A percentile compares a stretch with the other conserved stretches of the same genome.
These are phyloP conservation scores for Luperina testacea DNA, from an alignment of 2,888 invertebrate genomes.

Conservation along the genomic window DNA sequence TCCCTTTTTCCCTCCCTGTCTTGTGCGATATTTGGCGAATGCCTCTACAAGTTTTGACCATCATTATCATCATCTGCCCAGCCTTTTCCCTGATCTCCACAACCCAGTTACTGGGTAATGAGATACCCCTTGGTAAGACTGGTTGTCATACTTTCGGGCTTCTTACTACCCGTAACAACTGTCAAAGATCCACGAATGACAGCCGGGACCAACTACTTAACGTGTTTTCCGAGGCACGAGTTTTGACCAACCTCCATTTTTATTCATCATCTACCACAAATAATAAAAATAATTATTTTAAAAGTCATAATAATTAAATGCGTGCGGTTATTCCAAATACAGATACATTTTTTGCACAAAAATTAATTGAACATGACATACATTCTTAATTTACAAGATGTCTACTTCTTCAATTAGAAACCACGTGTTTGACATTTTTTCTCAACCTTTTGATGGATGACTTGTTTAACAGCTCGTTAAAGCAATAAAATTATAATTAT, in stretches of 20 bases:
- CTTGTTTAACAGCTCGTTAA: constrained; percentile 44
- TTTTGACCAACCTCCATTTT: not conserved
- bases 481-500: constrained; percentile 36
- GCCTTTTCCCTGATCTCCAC: too few species aligned
- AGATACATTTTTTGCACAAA: constrained; percentile 24
- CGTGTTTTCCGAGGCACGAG: too few species aligned
- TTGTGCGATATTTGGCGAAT: not conserved
- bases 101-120: too few species aligned
- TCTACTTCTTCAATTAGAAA: constrained; percentile 43
- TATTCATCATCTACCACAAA: not conserved
- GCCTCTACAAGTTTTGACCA: not conserved
- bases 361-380: constrained; percentile 17
- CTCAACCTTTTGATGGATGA: constrained; percentile 49
- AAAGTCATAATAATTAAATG: not conserved
- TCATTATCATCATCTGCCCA: too few species aligned
- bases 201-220: too few species aligned
- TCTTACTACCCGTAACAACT: too few species aligned
- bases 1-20: too few species aligned
- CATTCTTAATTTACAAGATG: constrained; percentile 33
- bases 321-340: not conserved
- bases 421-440: constrained; percentile 42
- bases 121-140: too few species aligned
- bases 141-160: too few species aligned
- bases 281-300: not conserved
- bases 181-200: too few species aligned